Evolutionary conservation across 2,113 vertebrate genomes (phyloP), one percentile per base, ranked within the genome.

Genomic region (Gymnarchus niloticus): DNA sequence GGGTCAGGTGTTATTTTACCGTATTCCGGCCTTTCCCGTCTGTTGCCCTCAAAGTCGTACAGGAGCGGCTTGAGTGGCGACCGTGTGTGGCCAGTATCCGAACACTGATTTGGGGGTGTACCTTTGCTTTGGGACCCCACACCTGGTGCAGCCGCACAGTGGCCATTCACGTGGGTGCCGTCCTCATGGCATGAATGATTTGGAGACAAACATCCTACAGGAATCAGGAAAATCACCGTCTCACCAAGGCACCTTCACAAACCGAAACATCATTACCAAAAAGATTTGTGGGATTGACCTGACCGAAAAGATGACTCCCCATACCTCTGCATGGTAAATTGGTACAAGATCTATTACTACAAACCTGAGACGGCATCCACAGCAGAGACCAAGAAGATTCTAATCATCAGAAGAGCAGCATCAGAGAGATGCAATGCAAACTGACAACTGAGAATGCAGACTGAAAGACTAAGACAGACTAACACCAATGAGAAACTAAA

Each of bases 41-140:
- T 94, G 94, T 96, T 97, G 92, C 96, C 95, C 92, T 96, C 95
- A 90, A 93, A 92, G 92, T 96, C 96, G 76, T 94, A 95, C 86
- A 94, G 93, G 89, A 95, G 92, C 85, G 94, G 93, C 88, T 92
- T 94, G 92, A 92, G 92, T 83, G 93, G 93, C 85, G 94, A 91
- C 87, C 92, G 94, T 86, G 92, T 83, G 87, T 91, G 94, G 88
- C 90, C 92, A 84, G 91, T 92, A 90, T 92, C 92, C 89, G 91
- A 92, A 54, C 89, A 52, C 90, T 91, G 92, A 92, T 92, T 94
- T 89, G 88, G 87, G 88, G 91, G 93, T 91, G 91, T 94, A 94
- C 91, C 93, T 94, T 94, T 94, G 92, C 88, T 92, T 90, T 93
- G 91, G 84, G 91, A 88, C 89, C 87, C 91, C 78, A 93, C 91